These are phyloP conservation scores for Mus spicilegus DNA, from an alignment of 2,113 vertebrate genomes.

Conservation along the genomic window DNA sequence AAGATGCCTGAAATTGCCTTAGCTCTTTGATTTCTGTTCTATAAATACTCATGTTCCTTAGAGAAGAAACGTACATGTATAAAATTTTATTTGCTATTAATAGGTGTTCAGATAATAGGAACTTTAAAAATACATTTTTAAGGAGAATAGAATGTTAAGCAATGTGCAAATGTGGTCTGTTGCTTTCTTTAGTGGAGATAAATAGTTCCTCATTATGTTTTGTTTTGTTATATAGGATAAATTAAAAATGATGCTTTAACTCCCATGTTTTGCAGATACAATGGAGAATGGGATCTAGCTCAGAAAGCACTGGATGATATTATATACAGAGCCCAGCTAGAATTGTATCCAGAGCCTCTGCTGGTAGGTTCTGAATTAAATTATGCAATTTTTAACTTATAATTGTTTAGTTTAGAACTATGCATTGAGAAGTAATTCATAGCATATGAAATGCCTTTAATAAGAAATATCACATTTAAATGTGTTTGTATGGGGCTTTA, in stretches of 20 bases:
- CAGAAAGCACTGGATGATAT: conserved; percentile 97
- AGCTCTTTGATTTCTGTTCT: conserved; percentile 62
- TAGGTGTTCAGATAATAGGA: conserved; percentile 42
- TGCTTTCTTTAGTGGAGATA: conserved; percentile 56
- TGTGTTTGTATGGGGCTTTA: too few relatives aligned
- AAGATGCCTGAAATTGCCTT: conserved; percentile 70
- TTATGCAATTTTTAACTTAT: conserved; percentile 30
- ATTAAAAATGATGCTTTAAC: conserved; percentile 52
- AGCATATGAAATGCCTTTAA: conserved; percentile 18
- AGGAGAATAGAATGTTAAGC: conserved; percentile 38
- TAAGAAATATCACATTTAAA: conserved; percentile 37
- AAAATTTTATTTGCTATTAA: conserved; percentile 67
- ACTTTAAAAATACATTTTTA: conserved; percentile 35
- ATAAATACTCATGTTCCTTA: conserved; percentile 75
- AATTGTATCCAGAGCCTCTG: conserved; percentile 96
- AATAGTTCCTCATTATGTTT: conserved; percentile 31
- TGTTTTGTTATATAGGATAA: conserved; percentile 47
- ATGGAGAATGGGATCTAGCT: conserved; percentile 96
- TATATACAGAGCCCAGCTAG: conserved; percentile 96
- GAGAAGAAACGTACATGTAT: conserved; percentile 61
- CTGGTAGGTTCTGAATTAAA: conserved; percentile 90
- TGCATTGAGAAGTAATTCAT: conserved; percentile 37
- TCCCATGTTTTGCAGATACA: conserved; percentile 90
- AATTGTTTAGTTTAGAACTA: conserved; percentile 52
- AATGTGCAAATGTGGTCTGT: conserved; percentile 31